phyloP scores from a whole-genome alignment of 1,140 invertebrate genomes.

The Halictus rubicundus region DNA sequence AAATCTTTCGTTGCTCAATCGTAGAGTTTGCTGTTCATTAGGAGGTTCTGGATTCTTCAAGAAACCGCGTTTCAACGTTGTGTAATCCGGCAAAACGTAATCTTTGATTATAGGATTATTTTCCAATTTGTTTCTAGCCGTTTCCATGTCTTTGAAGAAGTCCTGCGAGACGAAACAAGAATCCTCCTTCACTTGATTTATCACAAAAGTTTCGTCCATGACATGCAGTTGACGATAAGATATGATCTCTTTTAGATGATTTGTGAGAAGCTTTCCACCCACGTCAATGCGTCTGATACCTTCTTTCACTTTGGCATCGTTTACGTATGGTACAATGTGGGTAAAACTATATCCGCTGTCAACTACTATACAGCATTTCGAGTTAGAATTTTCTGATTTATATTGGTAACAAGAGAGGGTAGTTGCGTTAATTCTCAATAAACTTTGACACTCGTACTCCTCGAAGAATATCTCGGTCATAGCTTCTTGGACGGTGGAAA shows the following conservation, averaged over 20 bases:
- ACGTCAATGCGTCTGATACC: slow-evolving; percentile 93
- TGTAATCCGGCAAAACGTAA: slow-evolving; percentile 98
- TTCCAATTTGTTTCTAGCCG: slow-evolving; percentile 84
- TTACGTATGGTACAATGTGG: slow-evolving; percentile 96
- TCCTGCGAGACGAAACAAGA: slow-evolving; percentile 95
- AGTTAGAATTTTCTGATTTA: slow-evolving; percentile 81
- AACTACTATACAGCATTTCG: slow-evolving; percentile 91
- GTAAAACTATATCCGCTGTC: slow-evolving; percentile 98
- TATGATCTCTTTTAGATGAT: slow-evolving; percentile 98
- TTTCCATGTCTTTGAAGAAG: slow-evolving; percentile 92
- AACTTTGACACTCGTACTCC: slow-evolving; percentile 94
- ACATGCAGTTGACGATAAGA: slow-evolving; percentile 98
- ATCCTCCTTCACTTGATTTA: slow-evolving; percentile 99
- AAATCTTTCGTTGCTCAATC: slow-evolving; percentile 96
- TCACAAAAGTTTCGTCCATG: slow-evolving; percentile 99
- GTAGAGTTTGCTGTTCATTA: slow-evolving; percentile 89
- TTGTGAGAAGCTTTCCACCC: slow-evolving; percentile 98
- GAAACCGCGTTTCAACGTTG: slow-evolving; percentile 90
- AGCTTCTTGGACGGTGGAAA: slow-evolving; percentile 94
- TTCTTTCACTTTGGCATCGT: slow-evolving; percentile 90
- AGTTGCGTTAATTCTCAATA: slow-evolving; percentile 90
- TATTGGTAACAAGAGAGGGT: slow-evolving; percentile 86
- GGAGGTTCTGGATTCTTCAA: slow-evolving; percentile 84
- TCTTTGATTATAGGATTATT: slow-evolving; percentile 89
- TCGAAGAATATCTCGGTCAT: slow-evolving; percentile 98